Evolutionary conservation across 2,797 vertebrate genomes (phyloP).

Genomic region (Tokudaia muenninki): DNA sequence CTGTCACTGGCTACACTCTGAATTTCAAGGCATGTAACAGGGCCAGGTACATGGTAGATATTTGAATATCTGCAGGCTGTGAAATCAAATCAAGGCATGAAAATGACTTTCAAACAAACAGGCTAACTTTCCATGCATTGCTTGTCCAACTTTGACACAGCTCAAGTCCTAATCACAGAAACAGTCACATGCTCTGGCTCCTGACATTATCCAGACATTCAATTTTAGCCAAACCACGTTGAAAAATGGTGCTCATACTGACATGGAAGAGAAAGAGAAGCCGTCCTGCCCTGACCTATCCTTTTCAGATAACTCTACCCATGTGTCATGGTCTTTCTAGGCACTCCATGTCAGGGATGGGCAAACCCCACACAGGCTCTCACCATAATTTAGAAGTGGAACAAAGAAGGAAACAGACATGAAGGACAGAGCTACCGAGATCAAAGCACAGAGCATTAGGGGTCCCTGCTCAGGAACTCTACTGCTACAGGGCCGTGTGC

Average conservation of each 20-base stretch:
- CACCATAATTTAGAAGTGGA: not conserved
- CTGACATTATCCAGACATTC: constrained; percentile 26
- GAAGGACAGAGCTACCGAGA: not conserved
- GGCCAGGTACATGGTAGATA: not conserved
- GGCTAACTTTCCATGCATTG: not conserved
- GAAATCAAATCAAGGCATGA: not conserved
- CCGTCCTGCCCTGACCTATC: not conserved
- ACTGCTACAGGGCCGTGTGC: not conserved
- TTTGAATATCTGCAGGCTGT: not conserved
- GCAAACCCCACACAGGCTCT: not conserved
- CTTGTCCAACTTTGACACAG: constrained; percentile 31
- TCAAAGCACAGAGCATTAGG: not conserved
- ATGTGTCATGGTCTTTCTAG: not conserved
- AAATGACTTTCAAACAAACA: constrained; percentile 42
- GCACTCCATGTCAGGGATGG: not conserved
- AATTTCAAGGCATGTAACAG: not conserved
- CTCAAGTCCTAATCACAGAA: constrained; percentile 20
- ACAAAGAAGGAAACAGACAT: not conserved
- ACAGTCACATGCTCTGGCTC: not conserved
- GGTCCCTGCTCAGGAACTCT: not conserved
- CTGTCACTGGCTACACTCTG: not conserved
- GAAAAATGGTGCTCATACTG: not conserved
- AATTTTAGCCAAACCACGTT: constrained; percentile 41
- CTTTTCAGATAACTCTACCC: not conserved
- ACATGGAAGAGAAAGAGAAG: not conserved